Base-by-base conservation (phyloP, 1,140 invertebrate species). In the Limonius californicus region DNA sequence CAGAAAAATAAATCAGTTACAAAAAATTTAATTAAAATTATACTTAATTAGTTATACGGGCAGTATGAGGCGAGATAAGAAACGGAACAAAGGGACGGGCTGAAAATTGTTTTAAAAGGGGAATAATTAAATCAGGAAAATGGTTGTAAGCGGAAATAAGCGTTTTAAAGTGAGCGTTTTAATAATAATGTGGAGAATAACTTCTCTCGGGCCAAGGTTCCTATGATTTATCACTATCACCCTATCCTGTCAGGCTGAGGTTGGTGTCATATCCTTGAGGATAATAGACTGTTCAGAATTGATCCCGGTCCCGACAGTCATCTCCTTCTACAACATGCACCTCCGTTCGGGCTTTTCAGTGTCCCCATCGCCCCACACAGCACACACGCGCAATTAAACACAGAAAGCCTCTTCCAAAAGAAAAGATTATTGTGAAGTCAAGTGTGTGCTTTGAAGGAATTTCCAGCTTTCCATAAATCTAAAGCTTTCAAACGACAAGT, bases 361-460 rank as follows among this genome's bases (percentile, higher is more conserved):
- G n/a, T 39, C n/a, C n/a, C 35, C 35, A 39, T 39, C 35, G 35
- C 11, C n/a, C 35, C 35, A 39, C n/a, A 39, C 8, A 39, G 35
- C 35, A 39, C 35, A 39, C 35, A 39, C 35, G 35, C 35, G 35
- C 35, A 39, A 39, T 39, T 39, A 39, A 39, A 39, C 35, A 39
- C n/a, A 39, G 35, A 39, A 39, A 39, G n/a, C 35, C 35, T 39
- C 35, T 14, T 39, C 35, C 35, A 39, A 39, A 39, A 39, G 35
- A 39, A 39, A 39, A 9, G 35, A 39, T 39, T 39, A 39, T 39
- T 39, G 35, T 39, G 35, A 39, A 39, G 35, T 39, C 35, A 39
- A 39, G 35, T 14, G 35, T 12, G n/a, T 39, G 35, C 35, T 39
- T 39, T 39, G n/a, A 39, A 39, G 35, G 35, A 39, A 39, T 39